phyloP scores from a whole-genome alignment of 2,888 invertebrate species.

The Netelia melanura region DNA sequence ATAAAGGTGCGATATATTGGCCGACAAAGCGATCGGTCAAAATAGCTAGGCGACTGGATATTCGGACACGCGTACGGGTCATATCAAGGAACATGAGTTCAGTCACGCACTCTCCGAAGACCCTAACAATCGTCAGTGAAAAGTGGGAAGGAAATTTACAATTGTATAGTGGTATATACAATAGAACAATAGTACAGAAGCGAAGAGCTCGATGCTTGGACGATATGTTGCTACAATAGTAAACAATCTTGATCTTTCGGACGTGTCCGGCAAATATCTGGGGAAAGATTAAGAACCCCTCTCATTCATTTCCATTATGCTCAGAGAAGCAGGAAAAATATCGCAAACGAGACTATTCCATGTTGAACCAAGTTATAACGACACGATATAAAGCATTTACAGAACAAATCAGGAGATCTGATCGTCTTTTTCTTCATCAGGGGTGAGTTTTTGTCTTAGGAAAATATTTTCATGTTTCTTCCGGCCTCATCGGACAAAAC shows the following conservation, averaged over 20 bases:
- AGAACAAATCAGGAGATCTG: background rate
- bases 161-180: too few relatives aligned
- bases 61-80: constrained; percentile 55
- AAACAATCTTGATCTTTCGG: constrained; percentile 53
- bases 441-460: constrained; percentile 10
- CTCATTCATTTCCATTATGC: constrained; percentile 41
- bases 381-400: constrained; percentile 65
- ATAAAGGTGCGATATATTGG: constrained; percentile 46
- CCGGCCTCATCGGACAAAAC: background rate
- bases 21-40: constrained; percentile 64
- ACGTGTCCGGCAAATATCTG: constrained; percentile 28
- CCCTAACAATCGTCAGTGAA: background rate
- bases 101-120: constrained; percentile 69
- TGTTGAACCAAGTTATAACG: constrained; percentile 73
- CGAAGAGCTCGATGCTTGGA: constrained; percentile 6
- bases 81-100: constrained; percentile 49
- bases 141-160: too few relatives aligned
- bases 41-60: constrained; percentile 55
- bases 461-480: constrained; percentile 17
- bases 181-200: background rate
- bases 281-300: constrained; percentile 52
- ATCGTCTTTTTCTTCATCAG: constrained; percentile 30
- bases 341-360: constrained; percentile 76
- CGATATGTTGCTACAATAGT: constrained; percentile 14
- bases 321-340: constrained; percentile 20